Conservation (phyloP, 1,140 invertebrate genomes). For the Hycleus cichorii region DNA sequence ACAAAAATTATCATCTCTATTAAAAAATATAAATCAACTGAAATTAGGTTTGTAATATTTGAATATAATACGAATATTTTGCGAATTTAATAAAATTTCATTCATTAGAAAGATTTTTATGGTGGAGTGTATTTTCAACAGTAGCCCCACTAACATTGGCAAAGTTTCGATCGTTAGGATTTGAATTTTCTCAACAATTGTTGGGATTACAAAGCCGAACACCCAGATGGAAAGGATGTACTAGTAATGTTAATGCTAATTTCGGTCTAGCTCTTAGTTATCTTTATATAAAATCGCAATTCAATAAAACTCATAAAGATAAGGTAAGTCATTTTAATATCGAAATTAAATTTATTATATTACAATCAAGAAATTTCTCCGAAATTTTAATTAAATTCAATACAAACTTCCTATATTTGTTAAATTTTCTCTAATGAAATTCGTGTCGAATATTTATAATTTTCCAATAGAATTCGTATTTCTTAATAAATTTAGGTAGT, state of each 20-base stretch:
- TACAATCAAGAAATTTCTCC: no score
- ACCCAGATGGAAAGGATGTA: slow-evolving; percentile 66
- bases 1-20: slow-evolving; percentile 48
- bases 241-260: slow-evolving; percentile 65
- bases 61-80: slow-evolving; percentile 2
- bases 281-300: slow-evolving; percentile 64
- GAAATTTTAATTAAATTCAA: no score
- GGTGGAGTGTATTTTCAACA: slow-evolving; percentile 62
- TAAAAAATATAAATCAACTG: slow-evolving; percentile 44
- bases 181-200: slow-evolving; percentile 53
- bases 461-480: no score
- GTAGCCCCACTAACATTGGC: slow-evolving; percentile 54
- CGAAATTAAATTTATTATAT: no score
- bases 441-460: no score
- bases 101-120: slow-evolving; percentile 52
- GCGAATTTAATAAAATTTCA: slow-evolving; percentile 18
- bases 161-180: slow-evolving; percentile 52
- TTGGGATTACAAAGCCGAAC: slow-evolving; percentile 54
- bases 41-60: slow-evolving; percentile 46
- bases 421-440: no score
- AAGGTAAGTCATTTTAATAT: slow-evolving; percentile 45
- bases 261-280: slow-evolving; percentile 72
- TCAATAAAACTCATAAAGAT: slow-evolving; percentile 58
- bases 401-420: no score
- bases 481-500: slow-evolving; percentile 47